Base-by-base conservation (phyloP, 2,113 vertebrate genomes). In the Oreotragus oreotragus region DNA sequence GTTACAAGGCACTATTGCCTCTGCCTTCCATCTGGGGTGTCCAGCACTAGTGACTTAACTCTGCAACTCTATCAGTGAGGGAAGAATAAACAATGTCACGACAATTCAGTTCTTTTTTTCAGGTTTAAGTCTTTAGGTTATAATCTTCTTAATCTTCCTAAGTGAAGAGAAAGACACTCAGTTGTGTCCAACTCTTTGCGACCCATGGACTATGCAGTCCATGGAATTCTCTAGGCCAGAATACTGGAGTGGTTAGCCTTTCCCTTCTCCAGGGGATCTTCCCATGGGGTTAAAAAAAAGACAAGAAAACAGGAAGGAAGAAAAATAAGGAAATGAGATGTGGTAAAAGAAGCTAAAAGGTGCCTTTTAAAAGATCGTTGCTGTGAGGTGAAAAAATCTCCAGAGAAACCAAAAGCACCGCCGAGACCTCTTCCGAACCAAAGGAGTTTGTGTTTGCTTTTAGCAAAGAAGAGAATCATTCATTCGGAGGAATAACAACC, bases 281-380 rank as follows among this genome's bases (percentile, higher is more conserved):
- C 36, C n/a, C 33, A 66, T n/a, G 97, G 95, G 97, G 97, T 96
- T 93, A 64, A 95, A 83, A 96, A 95, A 97, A 96, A 91, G 92
- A 91, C 97, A 94, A 98, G 80, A 94, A 95, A 94, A 97, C 97
- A 97, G 98, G 97, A 98, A 98, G 98, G 98, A 98, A 98, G 98
- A 98, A 98, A 98, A 98, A 97, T 96, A 98, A 98, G 98, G 98
- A 98, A 98, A 98, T 97, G 97, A 98, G 93, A 98, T 97, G 98
- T 98, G 97, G 98, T 97, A 91, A 97, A 98, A 98, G 98, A 98
- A 98, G 98, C 98, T 98, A 97, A 98, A 98, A 98, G 98, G 98
- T 98, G 97, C 97, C 96, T 98, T 96, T 98, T 98, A 93, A 98
- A 85, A 97, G 96, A 97, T 97, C 97, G 97, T 97, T 80, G 97